These are phyloP conservation scores for Caenorhabditis panamensis DNA, from an alignment of 2,888 invertebrate genomes.

Conservation along the genomic window DNA sequence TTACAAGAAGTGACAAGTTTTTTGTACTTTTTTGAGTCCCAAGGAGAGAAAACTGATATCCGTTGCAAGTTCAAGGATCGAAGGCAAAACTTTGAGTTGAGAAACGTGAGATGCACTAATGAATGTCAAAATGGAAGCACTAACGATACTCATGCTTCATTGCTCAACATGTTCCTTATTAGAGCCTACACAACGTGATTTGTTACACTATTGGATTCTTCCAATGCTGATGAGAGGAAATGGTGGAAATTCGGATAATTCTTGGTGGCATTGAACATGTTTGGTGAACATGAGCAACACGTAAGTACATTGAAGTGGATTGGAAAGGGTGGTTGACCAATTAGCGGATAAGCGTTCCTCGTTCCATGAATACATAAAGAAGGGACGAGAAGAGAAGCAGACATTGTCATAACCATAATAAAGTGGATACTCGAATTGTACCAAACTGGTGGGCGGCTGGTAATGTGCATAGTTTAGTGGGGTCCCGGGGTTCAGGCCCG, in stretches of 20 bases:
- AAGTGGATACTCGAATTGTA: slow-evolving; percentile 48
- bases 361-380: slow-evolving; percentile 50
- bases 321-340: slow-evolving; percentile 49
- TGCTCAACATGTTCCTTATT: too few species aligned
- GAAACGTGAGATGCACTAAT: not conserved
- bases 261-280: slow-evolving; percentile 28
- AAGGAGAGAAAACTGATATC: not conserved
- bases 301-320: slow-evolving; percentile 57
- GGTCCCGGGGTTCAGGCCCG: not conserved
- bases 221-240: not conserved
- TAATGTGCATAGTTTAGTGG: slow-evolving; percentile 35
- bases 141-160: too few species aligned
- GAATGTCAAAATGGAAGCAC: too few species aligned
- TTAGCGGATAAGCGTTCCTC: slow-evolving; percentile 56
- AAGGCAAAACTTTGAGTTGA: not conserved
- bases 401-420: slow-evolving; percentile 50
- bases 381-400: not conserved
- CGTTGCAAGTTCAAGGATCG: not conserved
- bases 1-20: too few species aligned
- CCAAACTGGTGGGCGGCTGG: slow-evolving; percentile 31
- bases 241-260: not conserved
- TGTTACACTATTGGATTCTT: not conserved
- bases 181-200: not conserved
- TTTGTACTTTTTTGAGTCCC: too few species aligned
- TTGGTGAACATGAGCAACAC: slow-evolving; percentile 42